A percentile compares a stretch with the other conserved stretches of the same genome.
Evolutionary conservation across 2,888 invertebrate species (phyloP).

Genomic region (Neria commutata): DNA sequence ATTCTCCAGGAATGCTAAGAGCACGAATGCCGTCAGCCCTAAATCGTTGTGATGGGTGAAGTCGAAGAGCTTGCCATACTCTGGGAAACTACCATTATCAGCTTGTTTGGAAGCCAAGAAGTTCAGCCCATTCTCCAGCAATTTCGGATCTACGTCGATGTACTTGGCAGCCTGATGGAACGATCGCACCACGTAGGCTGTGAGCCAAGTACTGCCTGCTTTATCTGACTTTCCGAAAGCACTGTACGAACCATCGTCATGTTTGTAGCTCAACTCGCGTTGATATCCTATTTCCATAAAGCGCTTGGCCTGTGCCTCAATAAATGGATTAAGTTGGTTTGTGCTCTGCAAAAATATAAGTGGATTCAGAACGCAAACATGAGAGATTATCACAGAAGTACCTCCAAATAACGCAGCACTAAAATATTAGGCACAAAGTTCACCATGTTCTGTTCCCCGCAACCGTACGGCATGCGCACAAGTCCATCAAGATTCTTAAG

Average conservation of each 20-base stretch:
- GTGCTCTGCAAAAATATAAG: slow-evolving; percentile 56
- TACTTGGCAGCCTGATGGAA: slow-evolving; percentile 73
- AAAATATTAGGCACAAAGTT: slow-evolving; percentile 70
- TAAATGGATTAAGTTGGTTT: slow-evolving; percentile 69
- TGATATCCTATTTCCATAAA: slow-evolving; percentile 69
- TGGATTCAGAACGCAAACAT: too few species aligned
- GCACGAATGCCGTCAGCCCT: slow-evolving; percentile 77
- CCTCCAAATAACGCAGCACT: slow-evolving; percentile 68
- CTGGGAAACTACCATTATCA: slow-evolving; percentile 76
- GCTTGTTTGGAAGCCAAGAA: slow-evolving; percentile 75
- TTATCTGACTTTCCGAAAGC: slow-evolving; percentile 73
- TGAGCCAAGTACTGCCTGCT: slow-evolving; percentile 75
- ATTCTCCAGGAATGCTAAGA: slow-evolving; percentile 74
- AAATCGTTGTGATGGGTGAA: slow-evolving; percentile 68
- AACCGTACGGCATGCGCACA: slow-evolving; percentile 69
- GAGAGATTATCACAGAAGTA: too few species aligned
- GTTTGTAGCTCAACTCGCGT: slow-evolving; percentile 74
- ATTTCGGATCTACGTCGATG: slow-evolving; percentile 71
- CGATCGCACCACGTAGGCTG: slow-evolving; percentile 79
- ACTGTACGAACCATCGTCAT: slow-evolving; percentile 76
- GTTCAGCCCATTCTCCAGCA: slow-evolving; percentile 70
- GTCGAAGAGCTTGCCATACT: slow-evolving; percentile 68
- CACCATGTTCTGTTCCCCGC: slow-evolving; percentile 75
- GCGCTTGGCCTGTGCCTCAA: slow-evolving; percentile 65
- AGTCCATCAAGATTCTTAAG: slow-evolving; percentile 67